A percentile compares a stretch with the other conserved stretches of the same genome.
Evolutionary conservation across 2,797 vertebrate genomes (phyloP).

Genomic region (Betta splendens): DNA sequence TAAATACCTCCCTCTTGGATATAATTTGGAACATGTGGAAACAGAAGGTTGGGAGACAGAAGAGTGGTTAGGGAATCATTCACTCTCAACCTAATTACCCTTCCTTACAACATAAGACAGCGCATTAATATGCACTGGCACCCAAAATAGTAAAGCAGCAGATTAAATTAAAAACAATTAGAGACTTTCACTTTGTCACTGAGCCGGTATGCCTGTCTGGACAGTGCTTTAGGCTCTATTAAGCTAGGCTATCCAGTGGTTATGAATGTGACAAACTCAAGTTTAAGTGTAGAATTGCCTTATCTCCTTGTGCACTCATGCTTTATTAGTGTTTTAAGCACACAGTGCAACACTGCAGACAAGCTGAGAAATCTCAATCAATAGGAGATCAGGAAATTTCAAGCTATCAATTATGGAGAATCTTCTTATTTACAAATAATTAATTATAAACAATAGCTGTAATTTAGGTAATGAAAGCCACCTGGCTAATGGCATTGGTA

Average conservation of each 20-base stretch:
- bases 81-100: conserved; percentile 82
- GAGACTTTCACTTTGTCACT: conserved; percentile 73
- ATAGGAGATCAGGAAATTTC: conserved; percentile 65
- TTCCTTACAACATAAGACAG: conserved; percentile 76
- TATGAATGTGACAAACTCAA: conserved; percentile 58
- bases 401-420: conserved; percentile 91
- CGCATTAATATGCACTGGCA: conserved; percentile 80
- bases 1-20: conserved; percentile 54
- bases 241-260: conserved; percentile 53
- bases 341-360: conserved; percentile 26
- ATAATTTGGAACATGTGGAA: conserved; percentile 76
- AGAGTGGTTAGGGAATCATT: conserved; percentile 81
- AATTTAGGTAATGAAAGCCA: conserved; percentile 93
- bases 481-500: conserved; percentile 95
- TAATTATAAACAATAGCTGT: conserved; percentile 94
- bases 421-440: conserved; percentile 96
- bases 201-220: conserved; percentile 72
- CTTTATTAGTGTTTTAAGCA: conserved; percentile 30
- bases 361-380: conserved; percentile 71
- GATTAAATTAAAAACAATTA: conserved; percentile 81
- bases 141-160: conserved; percentile 77
- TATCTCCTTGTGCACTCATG: conserved; percentile 31
- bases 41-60: conserved; percentile 85
- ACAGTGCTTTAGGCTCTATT: conserved; percentile 71
- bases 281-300: conserved; percentile 39